Base-by-base conservation (phyloP, 53 echinoderm and acorn worm species). In the Arbacia lixula region DNA sequence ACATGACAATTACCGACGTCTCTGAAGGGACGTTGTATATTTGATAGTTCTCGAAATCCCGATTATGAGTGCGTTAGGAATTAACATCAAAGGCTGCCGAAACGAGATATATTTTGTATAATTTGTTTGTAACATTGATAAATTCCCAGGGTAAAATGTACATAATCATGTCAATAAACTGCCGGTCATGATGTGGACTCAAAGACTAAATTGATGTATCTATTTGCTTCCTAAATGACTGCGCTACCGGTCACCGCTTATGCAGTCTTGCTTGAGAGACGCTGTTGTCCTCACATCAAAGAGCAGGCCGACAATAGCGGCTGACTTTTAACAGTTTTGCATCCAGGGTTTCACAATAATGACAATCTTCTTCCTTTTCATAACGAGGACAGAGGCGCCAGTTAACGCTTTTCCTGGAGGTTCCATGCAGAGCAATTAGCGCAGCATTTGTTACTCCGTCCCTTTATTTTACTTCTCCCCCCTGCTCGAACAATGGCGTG, bases 401-500 rank as follows among this genome's bases (percentile, higher is more conserved):
- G 64, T 63, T 81, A 63, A 50, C 46, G 64, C 82, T 29, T 63
- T 32, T 52, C 26, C 30, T 34, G 64, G 32, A 43, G 63, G 30
- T 77, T 57, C 49, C 51, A 42, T 63, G 28, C 64, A 26, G 63
- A 63, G 82, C 82, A 81, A 81, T 81, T 81, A 81, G 82, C 29
- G 82, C 82, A 34, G n/a, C 25, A 12, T 81, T 81, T 81, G 63
- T 62, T 63, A 11, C 82, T 17, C 22, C 16, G 74, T 27, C 19
- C 30, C 46, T 63, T 49, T 46, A 64, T 81, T 29, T 49, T 28
- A 63, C 63, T 64, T n/a, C 42, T 19, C 2, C 27, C 32, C 17
- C 19, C 33, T 64, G n/a, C n/a, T 20, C 57, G 64, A 31, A 81
- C 82, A 81, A 81, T 81, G 42, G n/a, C 42, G 19, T 16, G 4